phyloP scores from a whole-genome alignment of 2,797 vertebrate species.

The Hipposideros larvatus region DNA sequence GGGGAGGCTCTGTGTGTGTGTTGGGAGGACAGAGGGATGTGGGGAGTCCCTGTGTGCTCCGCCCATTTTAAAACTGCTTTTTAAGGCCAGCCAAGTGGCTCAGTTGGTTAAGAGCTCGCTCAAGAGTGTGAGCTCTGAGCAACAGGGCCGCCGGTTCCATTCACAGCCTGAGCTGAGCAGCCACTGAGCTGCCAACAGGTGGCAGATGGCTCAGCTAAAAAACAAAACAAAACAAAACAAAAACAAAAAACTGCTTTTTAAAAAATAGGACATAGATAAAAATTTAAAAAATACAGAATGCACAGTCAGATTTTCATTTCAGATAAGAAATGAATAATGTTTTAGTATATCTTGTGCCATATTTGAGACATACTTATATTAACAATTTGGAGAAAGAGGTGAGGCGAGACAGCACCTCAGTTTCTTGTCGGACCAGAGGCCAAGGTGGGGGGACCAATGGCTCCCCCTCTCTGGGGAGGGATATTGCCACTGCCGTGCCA shows the following conservation, averaged over 20 bases:
- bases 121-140: too few species aligned
- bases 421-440: neutral
- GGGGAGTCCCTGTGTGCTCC: neutral
- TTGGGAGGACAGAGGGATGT: accelerated
- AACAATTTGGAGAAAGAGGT: neutral
- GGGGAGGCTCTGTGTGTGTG: neutral
- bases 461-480: neutral
- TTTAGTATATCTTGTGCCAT: accelerated
- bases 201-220: too few species aligned
- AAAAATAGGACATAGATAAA: neutral
- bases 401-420: accelerated
- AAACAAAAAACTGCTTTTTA: too few species aligned
- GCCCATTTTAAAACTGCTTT: neutral
- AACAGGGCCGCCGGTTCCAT: too few species aligned
- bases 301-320: neutral
- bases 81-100: too few species aligned
- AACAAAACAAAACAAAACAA: too few species aligned
- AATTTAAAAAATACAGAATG: neutral
- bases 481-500: accelerated
- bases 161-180: too few species aligned
- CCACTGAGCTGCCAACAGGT: too few species aligned
- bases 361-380: neutral
- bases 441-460: neutral
- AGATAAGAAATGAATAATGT: neutral
- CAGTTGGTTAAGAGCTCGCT: too few species aligned